phyloP scores from a whole-genome alignment of 2,113 vertebrate species.

The Herpetotheres cachinnans region DNA sequence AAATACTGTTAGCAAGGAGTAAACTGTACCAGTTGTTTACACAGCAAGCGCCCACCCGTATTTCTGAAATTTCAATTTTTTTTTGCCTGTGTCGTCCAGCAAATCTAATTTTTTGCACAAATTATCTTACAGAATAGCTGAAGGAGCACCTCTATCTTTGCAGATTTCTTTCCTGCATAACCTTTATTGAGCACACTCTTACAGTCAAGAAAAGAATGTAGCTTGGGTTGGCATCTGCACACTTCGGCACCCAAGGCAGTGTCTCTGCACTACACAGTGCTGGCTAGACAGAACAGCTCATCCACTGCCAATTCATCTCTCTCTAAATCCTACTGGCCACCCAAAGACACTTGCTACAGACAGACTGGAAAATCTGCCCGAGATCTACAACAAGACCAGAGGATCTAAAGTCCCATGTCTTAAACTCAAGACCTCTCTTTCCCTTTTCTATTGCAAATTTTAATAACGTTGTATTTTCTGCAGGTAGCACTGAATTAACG shows the following conservation, averaged over 20 bases:
- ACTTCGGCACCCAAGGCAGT: not conserved
- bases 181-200: not conserved
- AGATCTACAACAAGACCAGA: not conserved
- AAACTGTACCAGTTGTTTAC: not conserved
- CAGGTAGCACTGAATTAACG: constrained; percentile 31
- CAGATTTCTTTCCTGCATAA: not conserved
- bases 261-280: not conserved
- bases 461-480: constrained; percentile 10
- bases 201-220: not conserved
- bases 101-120: not conserved
- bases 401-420: not conserved
- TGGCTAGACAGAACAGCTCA: not conserved
- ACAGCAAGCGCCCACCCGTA: not conserved
- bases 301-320: not conserved
- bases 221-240: not conserved
- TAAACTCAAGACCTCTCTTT: not conserved
- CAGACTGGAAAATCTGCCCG: not conserved
- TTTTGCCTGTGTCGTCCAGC: not conserved
- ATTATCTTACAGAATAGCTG: not conserved
- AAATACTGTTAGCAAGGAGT: not conserved
- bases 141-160: not conserved
- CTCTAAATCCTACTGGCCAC: not conserved
- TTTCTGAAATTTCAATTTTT: not conserved
- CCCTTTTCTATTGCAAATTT: not conserved
- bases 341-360: not conserved